Base-by-base conservation (phyloP, 2,113 vertebrate genomes). In the Heptranchias perlo region DNA sequence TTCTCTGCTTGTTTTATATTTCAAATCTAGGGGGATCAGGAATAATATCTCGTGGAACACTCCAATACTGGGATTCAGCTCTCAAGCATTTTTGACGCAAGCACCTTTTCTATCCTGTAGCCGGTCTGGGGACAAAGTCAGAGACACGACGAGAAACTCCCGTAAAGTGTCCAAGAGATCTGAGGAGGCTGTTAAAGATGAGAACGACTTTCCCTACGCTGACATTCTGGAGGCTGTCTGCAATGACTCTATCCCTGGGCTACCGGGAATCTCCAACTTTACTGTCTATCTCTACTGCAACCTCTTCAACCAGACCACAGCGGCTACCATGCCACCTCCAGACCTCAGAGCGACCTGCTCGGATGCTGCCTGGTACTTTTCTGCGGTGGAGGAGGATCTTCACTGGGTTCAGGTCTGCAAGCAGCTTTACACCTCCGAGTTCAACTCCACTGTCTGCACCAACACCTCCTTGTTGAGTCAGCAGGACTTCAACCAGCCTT, bases 1-100 rank as follows among this genome's bases (percentile, higher is more conserved):
- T 1, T 64, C 61, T 8, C 35, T 73, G 76, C 21, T 61, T 76
- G 31, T 73, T 62, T 96, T 96, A 91, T 64, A 14, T 47, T n/a
- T 13, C 67, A 58, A 28, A 47, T 97, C n/a, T 96, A 99, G 99
- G 99, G 98, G 98, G 13, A 97, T 99, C 96, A 97, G 97, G 89
- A 98, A 98, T 96, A 98, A 99, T 96, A 96, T 99, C 96, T 98
- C 98, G 13, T 99, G 99, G 98, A 98, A 99, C 64, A 97, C 97
- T 94, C 97, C 98, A 96, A 97, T 97, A 0, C 97, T 99, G 97
- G 98, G 98, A 8, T 97, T 98, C 96, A 96, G 96, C 5, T 98
- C 98, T 44, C 97, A 97, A 62, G 97, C 97, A 2, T 97, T 98
- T 95, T 98, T 98, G 2, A 97, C 96, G 23, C 97, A 97, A 4